phyloP scores from a whole-genome alignment of 2,888 invertebrate species.

The Timandra comae region DNA sequence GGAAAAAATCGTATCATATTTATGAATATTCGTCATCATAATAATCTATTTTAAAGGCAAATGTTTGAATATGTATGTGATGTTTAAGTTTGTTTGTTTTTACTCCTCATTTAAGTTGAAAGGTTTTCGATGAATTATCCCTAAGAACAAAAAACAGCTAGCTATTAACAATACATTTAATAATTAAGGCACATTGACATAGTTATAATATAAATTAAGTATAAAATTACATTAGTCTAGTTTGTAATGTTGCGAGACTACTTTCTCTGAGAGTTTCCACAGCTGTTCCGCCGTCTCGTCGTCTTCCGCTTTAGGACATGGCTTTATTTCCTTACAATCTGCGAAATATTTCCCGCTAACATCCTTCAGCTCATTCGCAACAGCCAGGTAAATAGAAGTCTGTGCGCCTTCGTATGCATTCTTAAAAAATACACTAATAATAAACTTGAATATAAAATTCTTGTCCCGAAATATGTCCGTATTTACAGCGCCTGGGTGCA shows the following conservation, averaged over 20 bases:
- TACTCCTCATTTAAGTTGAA: too few species aligned
- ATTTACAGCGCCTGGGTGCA: constrained; percentile 88
- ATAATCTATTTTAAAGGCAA: too few species aligned
- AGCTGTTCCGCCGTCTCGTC: constrained; percentile 81
- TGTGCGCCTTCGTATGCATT: constrained; percentile 82
- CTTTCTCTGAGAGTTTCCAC: constrained; percentile 83
- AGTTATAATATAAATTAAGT: too few species aligned
- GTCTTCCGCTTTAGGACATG: constrained; percentile 76
- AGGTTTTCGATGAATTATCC: too few species aligned
- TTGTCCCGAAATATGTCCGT: constrained; percentile 85
- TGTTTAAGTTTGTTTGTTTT: too few species aligned
- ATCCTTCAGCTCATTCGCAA: constrained; percentile 80
- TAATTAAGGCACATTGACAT: too few species aligned
- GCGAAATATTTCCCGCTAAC: constrained; percentile 85
- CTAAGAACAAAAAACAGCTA: too few species aligned
- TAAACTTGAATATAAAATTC: constrained; percentile 71
- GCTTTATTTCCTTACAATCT: constrained; percentile 79
- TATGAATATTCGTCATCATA: too few species aligned
- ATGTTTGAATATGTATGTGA: too few species aligned
- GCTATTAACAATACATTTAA: too few species aligned
- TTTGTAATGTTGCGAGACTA: constrained; percentile 9
- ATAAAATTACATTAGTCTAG: too few species aligned
- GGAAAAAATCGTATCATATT: too few species aligned
- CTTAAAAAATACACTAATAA: constrained; percentile 22
- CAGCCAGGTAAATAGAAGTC: constrained; percentile 82